Conservation (phyloP, 1,140 invertebrate species). For the Drosophila busckii region DNA sequence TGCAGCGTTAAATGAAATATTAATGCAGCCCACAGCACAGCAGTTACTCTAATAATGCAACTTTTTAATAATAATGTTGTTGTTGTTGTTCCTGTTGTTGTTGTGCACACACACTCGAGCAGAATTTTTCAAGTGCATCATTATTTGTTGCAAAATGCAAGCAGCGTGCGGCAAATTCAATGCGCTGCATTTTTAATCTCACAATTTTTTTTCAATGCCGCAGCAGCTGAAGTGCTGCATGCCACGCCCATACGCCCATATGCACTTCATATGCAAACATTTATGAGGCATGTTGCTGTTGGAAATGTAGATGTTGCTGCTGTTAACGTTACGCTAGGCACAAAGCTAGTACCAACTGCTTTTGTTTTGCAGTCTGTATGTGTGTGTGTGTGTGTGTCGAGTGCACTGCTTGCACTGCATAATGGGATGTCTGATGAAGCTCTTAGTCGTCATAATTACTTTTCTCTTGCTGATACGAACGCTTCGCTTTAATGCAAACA, state of each 20-base stretch:
- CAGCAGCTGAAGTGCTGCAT: slow-evolving; percentile 68
- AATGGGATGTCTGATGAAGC: slow-evolving; percentile 77
- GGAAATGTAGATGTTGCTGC: slow-evolving; percentile 31
- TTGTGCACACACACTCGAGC: slow-evolving; percentile 36
- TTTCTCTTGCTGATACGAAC: slow-evolving; percentile 43
- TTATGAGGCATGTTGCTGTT: too few relatives aligned
- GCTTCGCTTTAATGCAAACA: too few relatives aligned
- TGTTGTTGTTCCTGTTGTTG: slow-evolving; percentile 40
- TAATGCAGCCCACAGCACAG: slow-evolving; percentile 55
- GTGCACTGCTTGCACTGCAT: slow-evolving; percentile 69
- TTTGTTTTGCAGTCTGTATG: slow-evolving; percentile 45
- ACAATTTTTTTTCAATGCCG: slow-evolving; percentile 66
- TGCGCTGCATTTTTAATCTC: slow-evolving; percentile 75
- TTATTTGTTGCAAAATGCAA: slow-evolving; percentile 69
- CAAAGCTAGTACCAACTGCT: slow-evolving; percentile 59
- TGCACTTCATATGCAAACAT: slow-evolving; percentile 71
- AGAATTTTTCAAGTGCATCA: slow-evolving; percentile 71
- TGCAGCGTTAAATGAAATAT: slow-evolving; percentile 77
- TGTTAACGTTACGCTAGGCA: slow-evolving; percentile 28
- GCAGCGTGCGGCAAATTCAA: slow-evolving; percentile 61
- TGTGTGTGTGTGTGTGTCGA: slow-evolving; percentile 53
- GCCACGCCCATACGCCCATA: slow-evolving; percentile 56
- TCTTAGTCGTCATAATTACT: slow-evolving; percentile 77
- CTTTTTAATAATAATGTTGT: slow-evolving; percentile 53
- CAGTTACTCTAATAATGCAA: slow-evolving; percentile 51